phyloP scores from a whole-genome alignment of 2,888 invertebrate species.

The Epistrophella euchroma region DNA sequence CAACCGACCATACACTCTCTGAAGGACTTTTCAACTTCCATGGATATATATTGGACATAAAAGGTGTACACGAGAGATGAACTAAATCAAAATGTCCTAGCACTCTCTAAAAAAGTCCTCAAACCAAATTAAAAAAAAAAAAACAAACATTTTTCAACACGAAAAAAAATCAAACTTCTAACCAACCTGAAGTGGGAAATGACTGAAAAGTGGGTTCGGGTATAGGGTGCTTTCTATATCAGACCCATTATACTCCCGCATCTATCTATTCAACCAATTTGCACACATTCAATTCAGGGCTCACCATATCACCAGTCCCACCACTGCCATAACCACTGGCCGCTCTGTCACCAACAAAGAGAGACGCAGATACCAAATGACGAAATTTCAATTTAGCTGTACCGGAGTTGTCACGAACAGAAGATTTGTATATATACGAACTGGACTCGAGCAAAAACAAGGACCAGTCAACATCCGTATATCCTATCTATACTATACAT shows the following conservation, averaged over 20 bases:
- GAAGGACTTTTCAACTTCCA: slow-evolving; percentile 66
- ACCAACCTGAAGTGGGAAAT: slow-evolving; percentile 43
- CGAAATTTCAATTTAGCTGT: slow-evolving; percentile 75
- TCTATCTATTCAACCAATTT: slow-evolving; percentile 75
- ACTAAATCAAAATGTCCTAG: slow-evolving; percentile 74
- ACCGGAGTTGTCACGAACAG: slow-evolving; percentile 74
- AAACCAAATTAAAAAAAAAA: slow-evolving; percentile 15
- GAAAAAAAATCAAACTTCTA: slow-evolving; percentile 19
- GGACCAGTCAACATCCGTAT: slow-evolving; percentile 6
- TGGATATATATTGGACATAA: slow-evolving; percentile 40
- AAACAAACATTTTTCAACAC: not conserved
- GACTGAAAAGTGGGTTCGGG: slow-evolving; percentile 11
- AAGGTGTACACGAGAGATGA: slow-evolving; percentile 43
- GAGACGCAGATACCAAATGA: slow-evolving; percentile 60
- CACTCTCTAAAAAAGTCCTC: slow-evolving; percentile 35
- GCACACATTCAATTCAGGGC: slow-evolving; percentile 70
- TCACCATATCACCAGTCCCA: slow-evolving; percentile 4
- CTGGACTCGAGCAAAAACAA: slow-evolving; percentile 55
- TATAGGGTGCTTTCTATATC: slow-evolving; percentile 30
- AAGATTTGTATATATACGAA: slow-evolving; percentile 66
- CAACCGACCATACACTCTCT: not conserved
- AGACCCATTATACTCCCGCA: slow-evolving; percentile 65
- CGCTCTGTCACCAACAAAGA: slow-evolving; percentile 59
- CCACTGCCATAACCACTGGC: slow-evolving; percentile 38
- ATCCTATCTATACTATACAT: not conserved